phyloP scores from a whole-genome alignment of 2,888 invertebrate genomes.

The Drosophila parthenogenetica region DNA sequence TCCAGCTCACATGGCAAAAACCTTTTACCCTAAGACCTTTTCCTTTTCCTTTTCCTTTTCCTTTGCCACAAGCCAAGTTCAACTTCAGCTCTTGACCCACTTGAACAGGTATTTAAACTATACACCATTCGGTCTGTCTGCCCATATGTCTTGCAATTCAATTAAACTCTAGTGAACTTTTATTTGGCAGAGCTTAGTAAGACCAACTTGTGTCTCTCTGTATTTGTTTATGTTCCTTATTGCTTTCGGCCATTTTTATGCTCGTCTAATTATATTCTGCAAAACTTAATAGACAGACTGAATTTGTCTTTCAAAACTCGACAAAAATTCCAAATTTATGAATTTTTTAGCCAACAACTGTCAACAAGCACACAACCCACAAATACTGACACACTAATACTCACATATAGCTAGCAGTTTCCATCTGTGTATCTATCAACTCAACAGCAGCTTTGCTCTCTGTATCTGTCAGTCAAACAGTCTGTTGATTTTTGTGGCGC shows the following conservation, averaged over 20 bases:
- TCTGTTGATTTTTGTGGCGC: conserved; percentile 7
- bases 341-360: conserved; percentile 18
- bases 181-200: background rate
- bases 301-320: conserved; percentile 1
- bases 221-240: background rate
- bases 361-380: conserved; percentile 20
- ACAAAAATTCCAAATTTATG: conserved; percentile 20
- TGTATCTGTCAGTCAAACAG: conserved; percentile 10
- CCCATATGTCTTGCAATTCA: conserved; percentile 15
- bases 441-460: conserved; percentile 6
- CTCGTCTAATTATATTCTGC: conserved; percentile 1
- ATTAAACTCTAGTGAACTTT: conserved; percentile 26
- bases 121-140: conserved; percentile 13
- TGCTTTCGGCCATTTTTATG: background rate
- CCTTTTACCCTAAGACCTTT: no score
- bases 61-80: conserved; percentile 56
- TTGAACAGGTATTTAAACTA: conserved; percentile 35
- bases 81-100: conserved; percentile 67
- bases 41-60: background rate
- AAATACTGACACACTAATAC: background rate
- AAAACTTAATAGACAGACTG: conserved; percentile 6
- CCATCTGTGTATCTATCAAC: background rate
- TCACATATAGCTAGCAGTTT: conserved; percentile 6
- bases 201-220: background rate
- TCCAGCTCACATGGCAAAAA: no score